Evolutionary conservation across 2,888 invertebrate species (phyloP), one percentile per base, ranked within the genome.

Genomic region (Phoenoteleia sp.): DNA sequence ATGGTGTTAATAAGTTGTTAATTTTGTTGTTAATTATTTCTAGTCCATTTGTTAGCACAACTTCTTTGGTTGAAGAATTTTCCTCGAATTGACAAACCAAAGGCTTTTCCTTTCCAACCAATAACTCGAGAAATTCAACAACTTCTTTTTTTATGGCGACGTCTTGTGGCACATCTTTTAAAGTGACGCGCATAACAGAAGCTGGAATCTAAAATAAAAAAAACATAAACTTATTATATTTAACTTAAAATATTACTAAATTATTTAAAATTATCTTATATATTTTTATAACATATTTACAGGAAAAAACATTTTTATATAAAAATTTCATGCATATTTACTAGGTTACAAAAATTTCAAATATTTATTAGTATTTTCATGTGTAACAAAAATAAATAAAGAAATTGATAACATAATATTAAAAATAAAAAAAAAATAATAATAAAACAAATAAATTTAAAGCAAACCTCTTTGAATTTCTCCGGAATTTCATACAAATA

Each of bases 11-110:
- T 0, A 89, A 52, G 5, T 86, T 15, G 11, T 81, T 90, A n/a
- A 93, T 76, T 19, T 75, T 83, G 0, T 90, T 86, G 71, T 93
- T 93, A 7, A 94, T 52, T n/a, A 91, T 82, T n/a, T 83, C 36
- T 15, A 91, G 91, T 11, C 90, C 90, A 21, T 71, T 25, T 3
- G 19, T n/a, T 29, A 76, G 75, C 3, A 19, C 52, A 29, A 52
- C 81, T 56, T 75, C 81, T 56, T 91, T 89, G 13, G 82, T 82
- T 2, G 74, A 69, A 2, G 90, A 84, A 62, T 77, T 19, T 54
- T 89, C 90, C 1, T 88, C 84, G 36, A 90, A 92, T 1, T 81
- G 88, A 45, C 91, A 91, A 21, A 66, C 81, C 7, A 93, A 84
- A 6, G 87, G 74, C 54, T 84, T 71, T 36, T 90, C 91, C 2